Evolutionary conservation across 1,140 invertebrate genomes (phyloP).

Genomic region (Panulirus ornatus): DNA sequence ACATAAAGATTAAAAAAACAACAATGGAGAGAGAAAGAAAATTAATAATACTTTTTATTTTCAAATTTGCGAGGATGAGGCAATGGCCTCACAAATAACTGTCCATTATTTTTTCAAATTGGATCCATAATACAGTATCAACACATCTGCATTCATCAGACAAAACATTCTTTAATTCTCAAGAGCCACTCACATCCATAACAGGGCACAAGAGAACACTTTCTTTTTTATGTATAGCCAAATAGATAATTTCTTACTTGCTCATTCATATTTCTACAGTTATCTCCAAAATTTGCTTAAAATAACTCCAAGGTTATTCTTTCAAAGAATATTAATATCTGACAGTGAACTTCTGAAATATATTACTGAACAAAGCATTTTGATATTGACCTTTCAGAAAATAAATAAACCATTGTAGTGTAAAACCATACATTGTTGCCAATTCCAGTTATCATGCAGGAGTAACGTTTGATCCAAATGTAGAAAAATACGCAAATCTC

Average conservation of each 20-base stretch:
- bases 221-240: too few species aligned
- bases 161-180: background rate
- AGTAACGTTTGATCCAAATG: background rate
- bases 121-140: slow-evolving; percentile 4
- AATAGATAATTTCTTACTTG: too few species aligned
- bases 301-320: background rate
- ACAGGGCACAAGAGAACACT: background rate
- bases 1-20: too few species aligned
- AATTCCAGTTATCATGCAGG: background rate
- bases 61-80: slow-evolving; percentile 6
- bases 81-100: background rate
- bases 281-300: background rate
- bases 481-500: background rate
- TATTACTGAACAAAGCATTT: too few species aligned
- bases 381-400: too few species aligned
- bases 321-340: background rate
- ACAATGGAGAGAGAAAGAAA: too few species aligned
- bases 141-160: background rate
- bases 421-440: too few species aligned
- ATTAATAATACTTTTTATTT: background rate
- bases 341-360: background rate
- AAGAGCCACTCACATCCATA: background rate
- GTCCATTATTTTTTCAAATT: background rate
- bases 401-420: too few species aligned
- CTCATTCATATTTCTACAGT: background rate